Base-by-base conservation (phyloP, 2,888 invertebrate genomes). In the Leuctra nigra region DNA sequence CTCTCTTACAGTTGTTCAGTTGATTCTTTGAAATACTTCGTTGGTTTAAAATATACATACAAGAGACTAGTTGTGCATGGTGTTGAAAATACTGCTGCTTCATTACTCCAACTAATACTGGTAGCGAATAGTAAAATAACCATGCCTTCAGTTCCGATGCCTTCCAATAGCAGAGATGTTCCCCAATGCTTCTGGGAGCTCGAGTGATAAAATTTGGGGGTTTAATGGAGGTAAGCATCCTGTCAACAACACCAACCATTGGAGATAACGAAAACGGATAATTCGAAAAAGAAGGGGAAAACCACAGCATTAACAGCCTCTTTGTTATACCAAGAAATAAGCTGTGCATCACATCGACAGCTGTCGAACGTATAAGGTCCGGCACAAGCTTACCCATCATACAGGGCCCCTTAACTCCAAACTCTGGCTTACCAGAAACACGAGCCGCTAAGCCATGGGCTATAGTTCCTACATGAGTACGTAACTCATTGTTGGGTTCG, bases 101-200 rank as follows among this genome's bases (percentile, higher is more conserved):
- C 63, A 65, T 62, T 20, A 62, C 39, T 22, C 60, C 59, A 22
- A 56, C 16, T 16, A 65, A 38, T 35, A 64, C 25, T 9, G 61
- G 61, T 33, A 63, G 13, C 9, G 62, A 64, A 50, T 62, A 64
- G 33, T 61, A 48, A 7, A 63, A 57, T 11, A 64, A 53, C 55
- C 58, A 63, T 6, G 29, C 18, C 61, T 61, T 64, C 1, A 62
- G 55, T 20, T 64, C 65, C 4, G 56, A 56, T 0, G 61, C 63
- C 57, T 65, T 65, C 61, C 60, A 63, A 50, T 63, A 41, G 6
- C 18, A 57, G 16, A 52, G 22, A 2, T 56, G 35, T 18, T 62
- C 60, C n/a, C 46, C 48, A 11, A 66, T 57, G 2, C 53, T 52
- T 23, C 62, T 52, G 1, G 61, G 61, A 20, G 56, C 16, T 58